Evolutionary conservation across 2,797 vertebrate species (phyloP), one percentile per base, ranked within the genome.

Genomic region (Molothrus ater): DNA sequence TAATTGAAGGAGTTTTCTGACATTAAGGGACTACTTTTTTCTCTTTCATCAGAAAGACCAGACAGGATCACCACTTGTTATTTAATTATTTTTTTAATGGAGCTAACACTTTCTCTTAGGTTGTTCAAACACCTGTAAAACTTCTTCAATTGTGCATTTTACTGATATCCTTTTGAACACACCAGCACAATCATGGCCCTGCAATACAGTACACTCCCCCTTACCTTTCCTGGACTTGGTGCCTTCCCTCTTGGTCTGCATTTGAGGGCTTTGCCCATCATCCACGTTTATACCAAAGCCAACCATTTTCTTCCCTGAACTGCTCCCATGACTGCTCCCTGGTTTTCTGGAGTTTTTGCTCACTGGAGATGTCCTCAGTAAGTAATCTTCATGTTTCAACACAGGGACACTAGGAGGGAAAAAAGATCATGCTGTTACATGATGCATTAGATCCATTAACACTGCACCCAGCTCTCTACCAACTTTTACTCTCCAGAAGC

Each of bases 191-290:
- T 32, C 26, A 45, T 0, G 9, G 24, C 20, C 29, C 9, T 54
- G 9, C 16, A 60, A 73, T 3, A 38, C 7, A 51, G 16, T 3
- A 38, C 25, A 25, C 8, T 50, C 43, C n/a, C 38, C 57, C 94
- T 95, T 95, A 98, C 98, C 98, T 97, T 72, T 97, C 65, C 86
- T 93, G 53, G 88, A 60, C 64, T 57, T 88, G 60, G 12, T 54
- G 31, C 59, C 22, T 60, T 96, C 95, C 53, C 80, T 95, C 80
- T 89, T 94, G 26, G 80, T 88, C 69, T 65, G 86, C 42, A 88
- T 76, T 82, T 91, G 73, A 31, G 73, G 47, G 13, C 21, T 32
- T 60, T 1, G 29, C 7, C 66, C 75, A 31, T 92, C 92, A 71
- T 97, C 87, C 34, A 45, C 0, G 0, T 71, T 76, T 26, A 88